These are phyloP conservation scores for Chymomyza caudatula DNA, from an alignment of 2,888 invertebrate species.

Conservation along the genomic window DNA sequence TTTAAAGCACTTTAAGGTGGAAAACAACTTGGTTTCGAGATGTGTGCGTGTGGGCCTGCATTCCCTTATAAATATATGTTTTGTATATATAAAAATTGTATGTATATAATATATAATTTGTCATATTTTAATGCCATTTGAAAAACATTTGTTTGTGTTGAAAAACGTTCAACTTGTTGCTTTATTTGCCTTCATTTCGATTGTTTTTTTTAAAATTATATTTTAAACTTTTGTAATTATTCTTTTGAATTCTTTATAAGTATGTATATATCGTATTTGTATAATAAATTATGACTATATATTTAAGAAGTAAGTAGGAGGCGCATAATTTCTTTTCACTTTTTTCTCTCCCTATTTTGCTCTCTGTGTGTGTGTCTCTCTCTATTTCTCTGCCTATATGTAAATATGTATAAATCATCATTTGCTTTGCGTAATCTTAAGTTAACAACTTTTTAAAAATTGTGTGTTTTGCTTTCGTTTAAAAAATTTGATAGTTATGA, in stretches of 20 bases:
- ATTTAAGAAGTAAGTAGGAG: conserved; percentile 54
- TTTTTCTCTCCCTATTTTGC: conserved; percentile 9
- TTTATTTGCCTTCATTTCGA: conserved; percentile 36
- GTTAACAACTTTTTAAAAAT: conserved; percentile 50
- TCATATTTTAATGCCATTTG: conserved; percentile 13
- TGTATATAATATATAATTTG: conserved; percentile 17
- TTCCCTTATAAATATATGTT: not conserved
- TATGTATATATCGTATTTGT: conserved; percentile 50
- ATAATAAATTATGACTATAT: conserved; percentile 59
- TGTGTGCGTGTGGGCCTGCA: not conserved
- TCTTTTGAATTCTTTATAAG: conserved; percentile 29
- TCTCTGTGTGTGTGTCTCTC: conserved; percentile 6
- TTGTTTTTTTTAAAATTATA: conserved; percentile 3
- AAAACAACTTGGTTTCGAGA: not conserved
- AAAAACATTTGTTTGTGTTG: conserved; percentile 26
- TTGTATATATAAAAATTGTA: conserved; percentile 3
- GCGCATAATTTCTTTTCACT: conserved; percentile 34
- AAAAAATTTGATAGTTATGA: conserved; percentile 7
- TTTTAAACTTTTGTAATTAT: conserved; percentile 6
- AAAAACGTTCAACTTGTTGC: conserved; percentile 48
- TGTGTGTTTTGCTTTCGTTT: conserved; percentile 22
- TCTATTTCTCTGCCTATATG: conserved; percentile 7
- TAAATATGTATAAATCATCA: conserved; percentile 7
- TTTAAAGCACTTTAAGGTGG: not conserved
- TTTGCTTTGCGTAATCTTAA: conserved; percentile 39